Evolutionary conservation across 2,113 vertebrate genomes (phyloP).

Genomic region (Lutjanus erythropterus): DNA sequence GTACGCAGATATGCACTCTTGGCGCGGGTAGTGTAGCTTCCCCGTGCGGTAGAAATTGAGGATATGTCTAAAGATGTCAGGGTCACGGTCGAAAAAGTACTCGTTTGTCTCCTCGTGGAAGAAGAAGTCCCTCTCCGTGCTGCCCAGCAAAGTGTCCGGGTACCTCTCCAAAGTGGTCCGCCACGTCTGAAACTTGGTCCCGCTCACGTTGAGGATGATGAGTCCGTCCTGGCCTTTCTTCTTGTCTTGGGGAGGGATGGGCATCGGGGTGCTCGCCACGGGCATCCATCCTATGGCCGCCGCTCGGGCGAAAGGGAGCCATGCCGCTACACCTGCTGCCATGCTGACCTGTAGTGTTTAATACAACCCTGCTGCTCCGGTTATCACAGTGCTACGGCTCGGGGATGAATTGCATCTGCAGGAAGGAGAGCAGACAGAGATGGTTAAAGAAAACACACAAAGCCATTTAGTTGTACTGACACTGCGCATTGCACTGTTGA

Average conservation of each 20-base stretch:
- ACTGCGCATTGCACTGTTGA: conserved; percentile 65
- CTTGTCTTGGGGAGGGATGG: conserved; percentile 91
- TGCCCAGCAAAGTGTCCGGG: conserved; percentile 97
- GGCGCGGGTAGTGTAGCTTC: conserved; percentile 97
- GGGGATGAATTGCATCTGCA: conserved; percentile 78
- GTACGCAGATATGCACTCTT: conserved; percentile 98
- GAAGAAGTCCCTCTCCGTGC: conserved; percentile 97
- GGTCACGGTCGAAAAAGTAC: conserved; percentile 99
- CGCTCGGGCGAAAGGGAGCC: conserved; percentile 97
- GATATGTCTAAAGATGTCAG: conserved; percentile 97
- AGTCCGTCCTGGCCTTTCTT: conserved; percentile 93
- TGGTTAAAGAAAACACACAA: conserved; percentile 54
- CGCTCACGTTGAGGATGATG: conserved; percentile 97
- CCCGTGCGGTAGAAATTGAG: conserved; percentile 99
- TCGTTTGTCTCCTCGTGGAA: conserved; percentile 97
- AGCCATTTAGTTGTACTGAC: conserved; percentile 54
- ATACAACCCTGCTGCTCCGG: conserved; percentile 67
- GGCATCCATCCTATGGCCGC: conserved; percentile 99
- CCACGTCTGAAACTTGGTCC: conserved; percentile 98
- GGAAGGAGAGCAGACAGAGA: conserved; percentile 65
- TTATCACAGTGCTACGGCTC: conserved; percentile 77
- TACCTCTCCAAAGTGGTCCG: conserved; percentile 96
- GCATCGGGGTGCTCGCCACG: conserved; percentile 97
- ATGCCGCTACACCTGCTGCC: conserved; percentile 98
- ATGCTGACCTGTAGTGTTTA: conserved; percentile 84